Base-by-base conservation (phyloP, 2,888 invertebrate species). In the Nymphalis polychloros region DNA sequence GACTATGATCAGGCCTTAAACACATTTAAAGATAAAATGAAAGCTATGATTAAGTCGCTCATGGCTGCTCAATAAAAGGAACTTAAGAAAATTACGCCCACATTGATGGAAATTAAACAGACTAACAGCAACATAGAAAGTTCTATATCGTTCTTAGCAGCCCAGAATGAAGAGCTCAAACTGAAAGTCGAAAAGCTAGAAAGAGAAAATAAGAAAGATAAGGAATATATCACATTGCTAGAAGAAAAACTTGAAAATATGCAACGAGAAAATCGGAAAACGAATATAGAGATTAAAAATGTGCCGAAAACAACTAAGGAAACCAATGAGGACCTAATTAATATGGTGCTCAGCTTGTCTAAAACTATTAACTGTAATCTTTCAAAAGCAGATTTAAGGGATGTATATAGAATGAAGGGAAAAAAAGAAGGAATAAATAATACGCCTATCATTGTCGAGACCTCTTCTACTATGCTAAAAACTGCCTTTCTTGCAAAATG, bases 181-280 rank as follows among this genome's bases (percentile, higher is more conserved):
- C 20, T 8, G 10, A 52, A 20, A 20, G 20, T 52, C 8, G 49
- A 49, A 8, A 7, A 20, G 23, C 20, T 52, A 8, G 52, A 52
- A 23, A 52, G 20, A 20, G 20, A 52, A 23, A 20, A 20, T 8
- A 52, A 52, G n/a, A 52, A 52, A 23, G 52, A 52, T 23, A 20
- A 19, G 23, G 23, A 52, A 52, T 13, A 19, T 52, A 23, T 20
- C 13, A 52, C 52, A n/a, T 20, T 52, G 8, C 52, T 52, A 52
- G 52, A 52, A 19, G 23, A 52, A 13, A 53, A 27, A 5, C 23
- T 53, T 53, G 23, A 53, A 53, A 13, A 53, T 53, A 5, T 53
- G 27, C 52, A 53, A 53, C 23, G 52, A 53, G 52, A 53, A 10
- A 52, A 8, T 52, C 20, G 52, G 13, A 52, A 52, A 52, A 52